phyloP scores from a whole-genome alignment of 2,888 invertebrate genomes.

The Chymomyza amoena region DNA sequence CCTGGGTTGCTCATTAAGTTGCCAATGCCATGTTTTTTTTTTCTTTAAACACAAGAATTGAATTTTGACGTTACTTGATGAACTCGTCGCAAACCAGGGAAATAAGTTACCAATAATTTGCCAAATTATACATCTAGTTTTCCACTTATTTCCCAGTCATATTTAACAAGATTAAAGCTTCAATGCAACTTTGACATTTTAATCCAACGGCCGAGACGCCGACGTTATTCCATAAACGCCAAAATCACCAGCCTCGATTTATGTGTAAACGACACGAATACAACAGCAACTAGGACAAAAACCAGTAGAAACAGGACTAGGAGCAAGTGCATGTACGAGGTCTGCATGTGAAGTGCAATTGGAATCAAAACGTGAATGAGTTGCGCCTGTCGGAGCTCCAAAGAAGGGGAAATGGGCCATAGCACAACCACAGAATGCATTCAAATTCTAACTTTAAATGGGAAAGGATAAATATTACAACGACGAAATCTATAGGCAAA shows the following conservation, averaged over 20 bases:
- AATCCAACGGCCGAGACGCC: conserved; percentile 10
- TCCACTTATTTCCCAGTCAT: not conserved
- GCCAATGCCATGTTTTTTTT: conserved; percentile 16
- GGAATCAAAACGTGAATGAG: conserved; percentile 34
- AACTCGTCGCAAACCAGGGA: no score
- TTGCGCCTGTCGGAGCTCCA: not conserved
- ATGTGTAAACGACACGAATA: not conserved
- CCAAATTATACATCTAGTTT: no score
- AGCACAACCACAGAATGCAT: conserved; percentile 17
- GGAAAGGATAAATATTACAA: conserved; percentile 29
- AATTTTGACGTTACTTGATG: no score
- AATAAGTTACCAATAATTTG: no score
- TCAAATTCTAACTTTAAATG: conserved; percentile 32
- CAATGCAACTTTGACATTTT: conserved; percentile 37
- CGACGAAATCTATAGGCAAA: conserved; percentile 29
- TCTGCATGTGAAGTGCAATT: conserved; percentile 40
- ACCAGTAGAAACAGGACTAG: conserved; percentile 25
- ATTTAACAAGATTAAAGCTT: not conserved
- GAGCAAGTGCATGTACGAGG: not conserved
- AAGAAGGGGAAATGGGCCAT: not conserved
- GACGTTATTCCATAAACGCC: not conserved
- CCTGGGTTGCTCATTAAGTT: conserved; percentile 45
- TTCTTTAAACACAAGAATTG: no score
- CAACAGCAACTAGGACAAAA: conserved; percentile 11
- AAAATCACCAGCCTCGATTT: not conserved